Evolutionary conservation across 2,888 invertebrate genomes (phyloP), one percentile per base, ranked within the genome.

Genomic region (Carpatolechia fugitivella): DNA sequence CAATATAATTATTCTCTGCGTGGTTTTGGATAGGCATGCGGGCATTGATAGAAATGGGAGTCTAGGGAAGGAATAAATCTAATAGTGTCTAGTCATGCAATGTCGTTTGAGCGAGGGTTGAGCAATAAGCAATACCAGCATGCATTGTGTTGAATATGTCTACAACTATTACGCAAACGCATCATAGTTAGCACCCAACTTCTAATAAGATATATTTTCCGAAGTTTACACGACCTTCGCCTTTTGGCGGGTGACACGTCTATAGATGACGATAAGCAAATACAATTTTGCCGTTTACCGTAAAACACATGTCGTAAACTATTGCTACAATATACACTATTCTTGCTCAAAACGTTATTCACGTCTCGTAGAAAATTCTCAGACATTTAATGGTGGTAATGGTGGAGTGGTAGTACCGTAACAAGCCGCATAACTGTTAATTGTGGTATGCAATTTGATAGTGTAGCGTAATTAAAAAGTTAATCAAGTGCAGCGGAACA

Each of bases 221-320:
- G 62, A 75, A 76, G 76, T 74, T 76, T 76, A 70, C 69, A 65
- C 68, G 78, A 76, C 85, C 85, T 86, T 86, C 81, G 71, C 65
- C 70, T 70, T 70, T 70, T 67, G 60, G 68, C 61, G 60, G 74
- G 67, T 76, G 80, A 80, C 77, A 74, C 64, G 68, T 57, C 61
- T 10, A 18, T 61, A 50, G 52, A 48, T 76, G 74, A 70, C 78
- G 79, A 82, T 72, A 70, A 66, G 65, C 66, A 74, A 78, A 74
- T 68, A 71, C 63, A 67, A 18, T 18, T 41, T 10, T 61, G 63
- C 63, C 64, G 70, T 71, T 72, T 74, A 71, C 69, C 59, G 63
- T 70, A 56, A 60, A 61, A 58, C 54, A 59, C 53, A 55, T 60
- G 59, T 56, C 56, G 35, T 29, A 35, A 31, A 49, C 18, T 31